Conservation (phyloP, 2,113 vertebrate genomes). For the Calidris pygmaea region DNA sequence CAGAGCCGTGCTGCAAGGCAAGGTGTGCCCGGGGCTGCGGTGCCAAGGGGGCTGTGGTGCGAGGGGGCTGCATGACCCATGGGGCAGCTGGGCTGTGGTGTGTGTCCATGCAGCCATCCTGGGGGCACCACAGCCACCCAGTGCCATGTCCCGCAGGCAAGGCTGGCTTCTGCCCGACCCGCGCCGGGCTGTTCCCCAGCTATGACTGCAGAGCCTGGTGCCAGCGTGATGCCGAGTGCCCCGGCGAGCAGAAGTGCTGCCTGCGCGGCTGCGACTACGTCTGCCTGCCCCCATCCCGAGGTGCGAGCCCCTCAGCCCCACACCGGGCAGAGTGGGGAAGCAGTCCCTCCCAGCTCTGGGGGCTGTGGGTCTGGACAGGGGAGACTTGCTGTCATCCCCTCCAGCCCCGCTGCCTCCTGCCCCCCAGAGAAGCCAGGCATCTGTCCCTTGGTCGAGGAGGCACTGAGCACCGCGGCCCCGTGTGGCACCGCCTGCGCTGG, state of each 20-base stretch:
- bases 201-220: constrained; percentile 30
- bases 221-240: background rate
- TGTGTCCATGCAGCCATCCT: background rate
- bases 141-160: background rate
- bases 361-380: background rate
- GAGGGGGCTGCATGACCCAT: background rate
- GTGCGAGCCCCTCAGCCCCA: background rate
- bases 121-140: background rate
- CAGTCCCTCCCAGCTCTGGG: background rate
- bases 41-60: background rate
- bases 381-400: fast-evolving
- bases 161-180: background rate
- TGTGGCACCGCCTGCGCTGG: background rate
- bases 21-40: background rate
- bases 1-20: background rate
- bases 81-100: fast-evolving
- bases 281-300: background rate
- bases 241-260: constrained; percentile 19
- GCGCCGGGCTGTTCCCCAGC: background rate
- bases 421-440: constrained; percentile 36
- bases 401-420: background rate
- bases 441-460: background rate
- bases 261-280: background rate
- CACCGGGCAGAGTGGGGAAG: no score
- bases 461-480: fast-evolving